Evolutionary conservation across 2,797 vertebrate species (phyloP).

Genomic region (Phrynocephalus vlangalii): DNA sequence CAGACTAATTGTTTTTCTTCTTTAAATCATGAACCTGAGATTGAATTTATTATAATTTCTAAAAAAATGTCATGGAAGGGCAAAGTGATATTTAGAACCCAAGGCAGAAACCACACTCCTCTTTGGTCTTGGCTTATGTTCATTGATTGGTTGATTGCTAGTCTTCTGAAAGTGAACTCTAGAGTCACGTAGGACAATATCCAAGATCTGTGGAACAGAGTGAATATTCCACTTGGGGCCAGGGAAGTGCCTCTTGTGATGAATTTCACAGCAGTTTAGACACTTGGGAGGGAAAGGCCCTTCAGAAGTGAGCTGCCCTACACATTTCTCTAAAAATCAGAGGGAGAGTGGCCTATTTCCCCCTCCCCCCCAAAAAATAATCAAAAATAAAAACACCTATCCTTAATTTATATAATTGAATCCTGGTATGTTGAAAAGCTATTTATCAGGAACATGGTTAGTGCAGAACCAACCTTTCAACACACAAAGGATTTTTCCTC

Average conservation of each 20-base stretch:
- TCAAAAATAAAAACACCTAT: no score
- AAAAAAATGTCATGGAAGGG: conserved; percentile 60
- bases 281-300: conserved; percentile 9
- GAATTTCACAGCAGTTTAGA: conserved; percentile 44
- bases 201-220: neutral
- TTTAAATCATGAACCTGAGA: conserved; percentile 81
- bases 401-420: neutral
- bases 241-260: conserved; percentile 27
- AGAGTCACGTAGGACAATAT: neutral
- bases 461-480: neutral
- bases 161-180: conserved; percentile 27
- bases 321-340: no score
- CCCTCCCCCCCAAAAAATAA: no score
- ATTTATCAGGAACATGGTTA: neutral
- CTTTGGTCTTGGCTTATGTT: conserved; percentile 71
- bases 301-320: neutral
- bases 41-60: conserved; percentile 70
- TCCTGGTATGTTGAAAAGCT: neutral
- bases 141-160: conserved; percentile 49
- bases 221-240: conserved; percentile 6
- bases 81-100: conserved; percentile 64
- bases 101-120: conserved; percentile 64
- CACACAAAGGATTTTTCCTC: neutral
- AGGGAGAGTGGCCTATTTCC: no score
- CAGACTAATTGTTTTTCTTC: conserved; percentile 46